These are phyloP conservation scores for Hirtodrosophila histrioides DNA, from an alignment of 2,888 invertebrate genomes.

Conservation along the genomic window DNA sequence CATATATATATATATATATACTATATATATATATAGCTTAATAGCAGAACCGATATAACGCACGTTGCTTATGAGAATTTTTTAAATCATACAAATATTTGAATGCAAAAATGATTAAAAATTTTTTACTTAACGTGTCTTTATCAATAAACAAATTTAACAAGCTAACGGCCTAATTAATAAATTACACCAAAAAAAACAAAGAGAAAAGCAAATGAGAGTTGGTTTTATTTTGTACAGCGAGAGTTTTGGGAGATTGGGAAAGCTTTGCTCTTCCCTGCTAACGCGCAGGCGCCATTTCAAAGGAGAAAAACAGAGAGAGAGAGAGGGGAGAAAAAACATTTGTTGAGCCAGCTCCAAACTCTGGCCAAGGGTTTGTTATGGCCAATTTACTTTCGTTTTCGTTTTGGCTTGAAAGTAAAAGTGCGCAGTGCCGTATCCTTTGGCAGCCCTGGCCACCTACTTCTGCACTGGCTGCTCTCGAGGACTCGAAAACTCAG, in stretches of 20 bases:
- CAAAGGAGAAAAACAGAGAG: neutral
- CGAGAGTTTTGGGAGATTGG: neutral
- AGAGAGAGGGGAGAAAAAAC: conserved; percentile 11
- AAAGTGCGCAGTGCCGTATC: conserved; percentile 44
- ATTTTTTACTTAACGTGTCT: conserved; percentile 77
- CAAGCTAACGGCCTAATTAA: conserved; percentile 62
- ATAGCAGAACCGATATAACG: conserved; percentile 74
- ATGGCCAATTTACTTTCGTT: conserved; percentile 53
- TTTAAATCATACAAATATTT: conserved; percentile 70
- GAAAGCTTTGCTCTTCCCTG: neutral
- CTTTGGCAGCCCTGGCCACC: conserved; percentile 59
- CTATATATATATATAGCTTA: conserved; percentile 67
- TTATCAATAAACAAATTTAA: conserved; percentile 70
- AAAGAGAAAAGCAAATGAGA: conserved; percentile 43
- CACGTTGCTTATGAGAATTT: conserved; percentile 79
- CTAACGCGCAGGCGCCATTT: neutral
- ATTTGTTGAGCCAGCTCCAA: conserved; percentile 33
- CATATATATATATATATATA: conserved; percentile 52
- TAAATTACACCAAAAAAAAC: conserved; percentile 61
- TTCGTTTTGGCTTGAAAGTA: conserved; percentile 40
- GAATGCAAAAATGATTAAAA: conserved; percentile 68
- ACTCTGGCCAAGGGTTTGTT: conserved; percentile 45
- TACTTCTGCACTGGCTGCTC: conserved; percentile 3
- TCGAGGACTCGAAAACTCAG: conserved; percentile 37
- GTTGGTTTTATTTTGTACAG: conserved; percentile 49